Percentiles rank a stretch among this genome's conserved stretches.
Evolutionary conservation across 2,113 vertebrate species (phyloP).

Genomic region (Clarias gariepinus): DNA sequence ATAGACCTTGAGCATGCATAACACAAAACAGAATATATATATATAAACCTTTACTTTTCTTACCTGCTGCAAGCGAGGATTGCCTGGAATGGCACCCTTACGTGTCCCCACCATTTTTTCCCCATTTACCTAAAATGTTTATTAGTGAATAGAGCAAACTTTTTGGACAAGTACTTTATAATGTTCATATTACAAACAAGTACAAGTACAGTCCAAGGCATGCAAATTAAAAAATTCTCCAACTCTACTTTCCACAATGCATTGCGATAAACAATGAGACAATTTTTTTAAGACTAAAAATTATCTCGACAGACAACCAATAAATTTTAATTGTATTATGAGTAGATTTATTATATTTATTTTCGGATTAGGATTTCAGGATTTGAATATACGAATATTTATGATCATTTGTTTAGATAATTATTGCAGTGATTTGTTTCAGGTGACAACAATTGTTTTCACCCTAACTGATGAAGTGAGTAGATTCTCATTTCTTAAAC

Average conservation of each 20-base stretch:
- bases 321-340: too few relatives aligned
- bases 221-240: neutral
- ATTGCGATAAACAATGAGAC: neutral
- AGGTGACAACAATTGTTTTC: too few relatives aligned
- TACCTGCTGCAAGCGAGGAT: neutral
- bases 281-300: neutral
- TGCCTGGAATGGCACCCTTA: neutral
- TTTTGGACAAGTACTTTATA: neutral
- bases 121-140: neutral
- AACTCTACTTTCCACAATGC: neutral
- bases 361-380: too few relatives aligned
- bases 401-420: too few relatives aligned
- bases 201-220: neutral
- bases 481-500: too few relatives aligned
- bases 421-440: too few relatives aligned
- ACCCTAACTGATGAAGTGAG: too few relatives aligned
- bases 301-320: neutral
- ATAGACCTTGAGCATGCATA: neutral
- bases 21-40: neutral
- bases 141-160: neutral
- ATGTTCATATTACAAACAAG: neutral
- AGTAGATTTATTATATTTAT: too few relatives aligned
- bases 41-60: neutral
- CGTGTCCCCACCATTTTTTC: fast-evolving
- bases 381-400: too few relatives aligned